phyloP scores from a whole-genome alignment of 2,797 vertebrate species.

The Syngnathus rostellatus region DNA sequence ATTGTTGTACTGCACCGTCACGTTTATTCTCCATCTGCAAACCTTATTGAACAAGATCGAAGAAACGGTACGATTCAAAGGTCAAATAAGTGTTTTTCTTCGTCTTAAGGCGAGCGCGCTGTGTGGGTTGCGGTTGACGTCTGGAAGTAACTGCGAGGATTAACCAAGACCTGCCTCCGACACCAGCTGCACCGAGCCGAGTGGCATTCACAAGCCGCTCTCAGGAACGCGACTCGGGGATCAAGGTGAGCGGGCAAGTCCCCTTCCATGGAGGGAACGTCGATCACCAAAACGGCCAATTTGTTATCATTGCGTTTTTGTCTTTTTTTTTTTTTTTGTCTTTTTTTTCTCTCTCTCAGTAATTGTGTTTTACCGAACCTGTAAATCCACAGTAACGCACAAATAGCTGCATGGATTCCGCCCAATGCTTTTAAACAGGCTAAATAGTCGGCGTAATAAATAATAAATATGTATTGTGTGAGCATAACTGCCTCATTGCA shows the following conservation, averaged over 20 bases:
- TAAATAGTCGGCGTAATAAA: not conserved
- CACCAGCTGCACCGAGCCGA: constrained; percentile 8
- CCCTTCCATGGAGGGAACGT: not conserved
- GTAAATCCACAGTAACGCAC: not conserved
- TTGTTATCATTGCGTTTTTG: not conserved
- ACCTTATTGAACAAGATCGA: not conserved
- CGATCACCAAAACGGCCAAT: not conserved
- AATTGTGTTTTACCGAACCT: not conserved
- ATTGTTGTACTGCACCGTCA: not conserved
- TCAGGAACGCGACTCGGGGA: constrained; percentile 15
- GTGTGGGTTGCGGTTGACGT: constrained; percentile 23
- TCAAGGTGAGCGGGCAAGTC: constrained; percentile 37
- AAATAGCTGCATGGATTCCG: not conserved
- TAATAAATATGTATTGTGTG: not conserved
- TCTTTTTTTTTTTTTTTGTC: no score
- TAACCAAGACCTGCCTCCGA: constrained; percentile 17
- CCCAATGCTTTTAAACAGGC: not conserved
- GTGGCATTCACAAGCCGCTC: not conserved
- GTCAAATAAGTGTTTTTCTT: constrained; percentile 8
- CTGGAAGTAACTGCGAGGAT: constrained; percentile 35
- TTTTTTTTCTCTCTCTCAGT: no score
- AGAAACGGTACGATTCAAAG: not conserved
- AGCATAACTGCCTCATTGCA: not conserved
- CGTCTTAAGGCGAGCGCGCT: constrained; percentile 24
- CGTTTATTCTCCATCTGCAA: constrained; percentile 5